phyloP scores from a whole-genome alignment of 2,888 invertebrate species.

The Argyresthia albistria region DNA sequence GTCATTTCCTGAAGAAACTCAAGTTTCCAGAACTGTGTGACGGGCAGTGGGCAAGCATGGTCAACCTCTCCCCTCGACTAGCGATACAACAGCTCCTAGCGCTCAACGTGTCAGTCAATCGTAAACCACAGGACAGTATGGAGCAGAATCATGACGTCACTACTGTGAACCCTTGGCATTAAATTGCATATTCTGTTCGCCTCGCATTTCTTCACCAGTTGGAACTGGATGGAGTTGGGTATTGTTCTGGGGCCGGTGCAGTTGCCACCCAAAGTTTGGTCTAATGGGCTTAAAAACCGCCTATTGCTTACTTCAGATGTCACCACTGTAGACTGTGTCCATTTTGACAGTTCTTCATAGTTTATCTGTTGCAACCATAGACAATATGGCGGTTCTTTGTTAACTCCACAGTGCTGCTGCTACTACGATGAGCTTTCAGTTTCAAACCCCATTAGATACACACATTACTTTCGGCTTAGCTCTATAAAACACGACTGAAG shows the following conservation, averaged over 20 bases:
- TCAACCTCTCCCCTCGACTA: constrained; percentile 76
- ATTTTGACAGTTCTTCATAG: too few relatives aligned
- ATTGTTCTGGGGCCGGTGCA: constrained; percentile 30
- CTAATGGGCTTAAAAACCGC: too few relatives aligned
- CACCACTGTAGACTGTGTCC: too few relatives aligned
- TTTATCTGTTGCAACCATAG: too few relatives aligned
- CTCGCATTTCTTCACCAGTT: constrained; percentile 31
- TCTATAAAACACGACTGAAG: too few relatives aligned
- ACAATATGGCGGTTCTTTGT: too few relatives aligned
- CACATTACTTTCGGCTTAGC: too few relatives aligned
- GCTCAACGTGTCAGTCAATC: constrained; percentile 60
- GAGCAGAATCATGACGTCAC: constrained; percentile 57
- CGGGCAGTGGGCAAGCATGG: constrained; percentile 86
- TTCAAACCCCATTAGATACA: too few relatives aligned
- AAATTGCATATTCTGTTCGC: constrained; percentile 16
- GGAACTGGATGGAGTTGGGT: constrained; percentile 34
- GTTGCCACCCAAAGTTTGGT: constrained; percentile 20
- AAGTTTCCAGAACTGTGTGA: constrained; percentile 82
- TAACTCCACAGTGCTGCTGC: too few relatives aligned
- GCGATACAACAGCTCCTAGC: constrained; percentile 69
- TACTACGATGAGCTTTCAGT: too few relatives aligned
- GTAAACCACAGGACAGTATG: constrained; percentile 62
- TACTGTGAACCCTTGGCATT: constrained; percentile 46
- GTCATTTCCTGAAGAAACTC: constrained; percentile 76
- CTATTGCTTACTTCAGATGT: too few relatives aligned